These are phyloP conservation scores for Salpingus planirostris DNA, from an alignment of 2,888 invertebrate species.

Conservation along the genomic window DNA sequence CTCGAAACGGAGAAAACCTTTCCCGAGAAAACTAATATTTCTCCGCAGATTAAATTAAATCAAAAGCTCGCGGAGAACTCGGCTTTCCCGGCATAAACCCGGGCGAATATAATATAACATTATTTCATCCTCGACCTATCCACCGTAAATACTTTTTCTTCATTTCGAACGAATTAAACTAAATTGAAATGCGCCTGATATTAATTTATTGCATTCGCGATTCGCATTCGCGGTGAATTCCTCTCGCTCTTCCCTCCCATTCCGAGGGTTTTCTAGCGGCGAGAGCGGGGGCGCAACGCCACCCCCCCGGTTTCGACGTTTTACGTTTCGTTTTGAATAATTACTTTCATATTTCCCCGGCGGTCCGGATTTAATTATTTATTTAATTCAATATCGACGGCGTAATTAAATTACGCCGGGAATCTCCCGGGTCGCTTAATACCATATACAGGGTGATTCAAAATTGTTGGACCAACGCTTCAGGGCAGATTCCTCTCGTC, in stretches of 20 bases:
- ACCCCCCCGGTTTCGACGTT: conserved; percentile 11
- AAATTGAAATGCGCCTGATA: conserved; percentile 42
- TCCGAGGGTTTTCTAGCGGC: too few relatives aligned
- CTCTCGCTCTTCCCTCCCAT: conserved; percentile 20
- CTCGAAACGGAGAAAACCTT: conserved; percentile 33
- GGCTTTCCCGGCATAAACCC: conserved; percentile 28
- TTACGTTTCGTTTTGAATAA: conserved; percentile 19
- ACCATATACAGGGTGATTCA: too few relatives aligned
- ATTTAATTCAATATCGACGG: conserved; percentile 10
- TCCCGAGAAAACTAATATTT: conserved; percentile 39
- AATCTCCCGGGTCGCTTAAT: too few relatives aligned
- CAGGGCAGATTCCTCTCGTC: too few relatives aligned
- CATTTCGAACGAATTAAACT: conserved; percentile 40
- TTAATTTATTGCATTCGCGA: conserved; percentile 40
- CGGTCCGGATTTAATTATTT: conserved; percentile 11
- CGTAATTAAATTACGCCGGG: too few relatives aligned
- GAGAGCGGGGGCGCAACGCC: neutral
- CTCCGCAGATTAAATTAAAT: conserved; percentile 43
- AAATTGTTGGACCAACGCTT: too few relatives aligned
- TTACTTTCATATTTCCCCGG: conserved; percentile 20
- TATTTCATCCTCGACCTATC: conserved; percentile 26
- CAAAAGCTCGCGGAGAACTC: conserved; percentile 33
- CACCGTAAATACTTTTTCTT: conserved; percentile 39
- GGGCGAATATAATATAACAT: conserved; percentile 37
- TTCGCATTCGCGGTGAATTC: too few relatives aligned